phyloP scores from a whole-genome alignment of 2,113 vertebrate genomes.

The Haemorhous mexicanus region DNA sequence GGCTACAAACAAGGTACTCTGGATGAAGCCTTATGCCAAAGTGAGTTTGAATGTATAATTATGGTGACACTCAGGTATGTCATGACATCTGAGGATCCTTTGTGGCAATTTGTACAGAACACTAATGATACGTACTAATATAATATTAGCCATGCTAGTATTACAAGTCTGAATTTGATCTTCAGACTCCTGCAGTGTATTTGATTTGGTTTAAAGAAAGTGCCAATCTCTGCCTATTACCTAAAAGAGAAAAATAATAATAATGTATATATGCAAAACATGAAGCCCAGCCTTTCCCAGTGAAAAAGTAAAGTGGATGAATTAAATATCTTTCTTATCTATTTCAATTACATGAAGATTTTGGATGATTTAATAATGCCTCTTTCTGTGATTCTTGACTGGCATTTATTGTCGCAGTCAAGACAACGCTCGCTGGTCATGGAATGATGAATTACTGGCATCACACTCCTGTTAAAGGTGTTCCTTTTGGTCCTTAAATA shows the following conservation, averaged over 20 bases:
- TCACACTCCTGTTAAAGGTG: neutral
- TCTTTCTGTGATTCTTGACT: neutral
- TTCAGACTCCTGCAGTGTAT: neutral
- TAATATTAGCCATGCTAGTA: neutral
- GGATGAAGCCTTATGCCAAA: neutral
- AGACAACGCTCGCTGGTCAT: fast-evolving
- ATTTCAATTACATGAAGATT: neutral
- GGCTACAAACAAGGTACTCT: neutral
- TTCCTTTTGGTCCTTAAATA: neutral
- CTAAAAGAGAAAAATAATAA: neutral
- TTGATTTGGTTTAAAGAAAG: neutral
- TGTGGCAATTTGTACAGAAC: neutral
- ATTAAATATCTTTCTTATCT: neutral
- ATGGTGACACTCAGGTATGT: neutral
- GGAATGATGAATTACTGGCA: neutral
- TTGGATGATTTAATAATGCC: neutral
- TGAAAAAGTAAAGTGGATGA: neutral
- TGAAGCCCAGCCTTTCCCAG: neutral
- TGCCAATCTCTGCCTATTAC: neutral
- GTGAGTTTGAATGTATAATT: neutral
- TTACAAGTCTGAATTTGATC: neutral
- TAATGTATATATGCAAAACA: neutral
- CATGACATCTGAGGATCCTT: neutral
- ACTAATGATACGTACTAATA: neutral
- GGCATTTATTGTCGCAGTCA: neutral